A percentile compares a stretch with the other conserved stretches of the same genome.
Conservation (phyloP, 2,113 vertebrate species). For the Nesogale talazaci region DNA sequence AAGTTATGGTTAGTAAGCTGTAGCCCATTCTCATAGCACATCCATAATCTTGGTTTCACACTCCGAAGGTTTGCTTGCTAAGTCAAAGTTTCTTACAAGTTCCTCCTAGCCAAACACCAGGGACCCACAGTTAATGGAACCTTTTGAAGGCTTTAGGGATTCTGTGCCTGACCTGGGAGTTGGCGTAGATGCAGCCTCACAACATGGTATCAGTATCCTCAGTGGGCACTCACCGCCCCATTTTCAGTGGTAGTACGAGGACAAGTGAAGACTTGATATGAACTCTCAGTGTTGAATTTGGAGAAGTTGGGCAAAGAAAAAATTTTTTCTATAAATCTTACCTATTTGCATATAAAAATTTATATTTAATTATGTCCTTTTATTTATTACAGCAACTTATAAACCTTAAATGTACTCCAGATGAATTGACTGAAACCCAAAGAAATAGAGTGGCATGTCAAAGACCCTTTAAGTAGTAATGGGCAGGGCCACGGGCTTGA, state of each 20-base stretch:
- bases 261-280: not conserved
- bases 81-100: not conserved
- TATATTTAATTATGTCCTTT: no score
- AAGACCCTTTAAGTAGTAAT: not conserved
- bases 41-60: not conserved
- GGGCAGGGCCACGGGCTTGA: not conserved
- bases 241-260: not conserved
- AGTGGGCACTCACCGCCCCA: not conserved
- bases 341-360: no score
- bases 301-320: not conserved
- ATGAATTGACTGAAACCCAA: not conserved
- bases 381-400: not conserved
- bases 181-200: not conserved
- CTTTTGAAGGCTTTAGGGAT: conserved; percentile 1
- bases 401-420: not conserved
- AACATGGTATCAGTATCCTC: not conserved
- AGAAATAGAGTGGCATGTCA: not conserved
- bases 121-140: not conserved
- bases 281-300: not conserved
- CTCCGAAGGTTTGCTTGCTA: conserved; percentile 2
- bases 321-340: no score
- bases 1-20: not conserved
- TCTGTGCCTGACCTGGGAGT: conserved; percentile 22
- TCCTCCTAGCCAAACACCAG: not conserved
- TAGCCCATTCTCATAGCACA: not conserved